Evolutionary conservation across 2,113 vertebrate genomes (phyloP), one percentile per base, ranked within the genome.

Genomic region (chimpanzee (Pan troglodytes)): DNA sequence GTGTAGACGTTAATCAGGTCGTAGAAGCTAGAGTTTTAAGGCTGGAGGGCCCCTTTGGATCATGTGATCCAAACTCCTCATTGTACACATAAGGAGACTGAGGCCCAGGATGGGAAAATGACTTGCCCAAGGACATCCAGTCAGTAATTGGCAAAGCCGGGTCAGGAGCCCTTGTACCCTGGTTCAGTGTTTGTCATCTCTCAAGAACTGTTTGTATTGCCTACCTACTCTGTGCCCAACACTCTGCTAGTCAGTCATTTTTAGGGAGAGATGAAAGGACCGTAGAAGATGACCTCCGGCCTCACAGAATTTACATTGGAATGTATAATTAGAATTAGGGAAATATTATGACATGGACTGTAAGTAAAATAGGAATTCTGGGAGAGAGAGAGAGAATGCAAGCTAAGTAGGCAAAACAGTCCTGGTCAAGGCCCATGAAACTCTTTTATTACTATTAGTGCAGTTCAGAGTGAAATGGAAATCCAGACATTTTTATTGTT

Each of bases 1-100:
- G 57, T 25, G 27, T 79, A 91, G 85, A 90, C 23, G 86, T 96
- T 95, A 95, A 95, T 96, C 61, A 90, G 4, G 81, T 93, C 90
- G 72, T 96, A 9, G 30, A 93, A 84, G 23, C 90, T 52, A 79
- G 68, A 76, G 55, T 79, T 96, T 94, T 8, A 75, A 90, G 73
- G 61, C 79, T 80, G 43, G 76, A 80, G 18, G 40, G 38, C 32
- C 23, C 30, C 91, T 79, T 55, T 30, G 27, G 79, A 52, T 94
- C 50, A 50, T 45, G 13, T 90, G 75, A 80, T 68, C 50, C 23
- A 79, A 52, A 12, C 16, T 92, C 14, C 32, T 93, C 40, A 67
- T 79, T 23, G 3, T 61, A 35, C 2, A 55, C 35, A 20, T 0
- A 2, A 48, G 43, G 86, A 88, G 85, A 61, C 23, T 32, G 95